Evolutionary conservation across 2,888 invertebrate species (phyloP).

Genomic region (Melikaiella ostensackeni): DNA sequence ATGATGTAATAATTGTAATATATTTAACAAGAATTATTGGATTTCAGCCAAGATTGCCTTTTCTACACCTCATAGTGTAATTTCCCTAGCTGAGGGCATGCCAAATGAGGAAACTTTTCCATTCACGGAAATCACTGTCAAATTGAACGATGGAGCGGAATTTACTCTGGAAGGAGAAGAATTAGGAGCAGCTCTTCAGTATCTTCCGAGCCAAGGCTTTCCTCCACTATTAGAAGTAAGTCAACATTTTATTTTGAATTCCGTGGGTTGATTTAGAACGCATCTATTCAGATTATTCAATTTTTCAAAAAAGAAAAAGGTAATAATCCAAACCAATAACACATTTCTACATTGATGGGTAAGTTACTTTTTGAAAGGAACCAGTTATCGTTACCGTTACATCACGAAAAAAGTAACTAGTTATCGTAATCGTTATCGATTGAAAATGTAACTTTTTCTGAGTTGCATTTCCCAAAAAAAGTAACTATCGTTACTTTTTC

Average conservation of each 20-base stretch:
- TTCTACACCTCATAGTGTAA: constrained; percentile 77
- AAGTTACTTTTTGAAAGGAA: no score
- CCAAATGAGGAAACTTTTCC: constrained; percentile 87
- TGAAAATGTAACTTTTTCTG: no score
- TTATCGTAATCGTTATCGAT: no score
- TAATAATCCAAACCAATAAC: no score
- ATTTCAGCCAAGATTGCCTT: constrained; percentile 79
- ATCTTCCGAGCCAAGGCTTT: constrained; percentile 86
- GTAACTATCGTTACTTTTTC: no score
- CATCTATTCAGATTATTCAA: no score
- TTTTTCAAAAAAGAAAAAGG: no score
- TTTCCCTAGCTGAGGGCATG: constrained; percentile 86
- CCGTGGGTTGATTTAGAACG: no score
- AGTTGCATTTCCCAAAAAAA: no score
- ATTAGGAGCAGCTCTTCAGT: constrained; percentile 85
- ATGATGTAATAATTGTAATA: constrained; percentile 10
- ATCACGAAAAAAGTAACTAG: no score
- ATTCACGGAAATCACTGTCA: constrained; percentile 81
- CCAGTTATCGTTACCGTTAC: no score
- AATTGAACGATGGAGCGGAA: constrained; percentile 79
- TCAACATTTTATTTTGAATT: background rate
- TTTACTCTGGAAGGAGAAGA: constrained; percentile 80
- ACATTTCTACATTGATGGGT: no score
- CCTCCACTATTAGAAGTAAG: constrained; percentile 70
- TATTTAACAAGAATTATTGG: constrained; percentile 27